A percentile compares a stretch with the other conserved stretches of the same genome.
These are phyloP conservation scores for Scrobipalpa costella DNA, from an alignment of 2,888 invertebrate species.

Conservation along the genomic window DNA sequence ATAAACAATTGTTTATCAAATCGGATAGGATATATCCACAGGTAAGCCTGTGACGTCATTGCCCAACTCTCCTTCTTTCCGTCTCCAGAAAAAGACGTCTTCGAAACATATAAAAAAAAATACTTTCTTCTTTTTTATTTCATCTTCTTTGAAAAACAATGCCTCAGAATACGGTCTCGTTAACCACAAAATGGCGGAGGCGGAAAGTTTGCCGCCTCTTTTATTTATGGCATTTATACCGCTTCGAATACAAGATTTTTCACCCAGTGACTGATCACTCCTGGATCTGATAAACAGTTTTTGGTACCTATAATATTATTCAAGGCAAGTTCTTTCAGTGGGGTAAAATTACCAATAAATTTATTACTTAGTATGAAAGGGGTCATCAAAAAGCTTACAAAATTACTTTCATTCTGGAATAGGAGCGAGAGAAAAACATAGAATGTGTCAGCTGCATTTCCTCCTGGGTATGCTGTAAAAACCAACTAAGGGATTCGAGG, in stretches of 20 bases:
- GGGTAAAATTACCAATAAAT: background rate
- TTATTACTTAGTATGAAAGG: too few species aligned
- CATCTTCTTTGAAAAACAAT: background rate
- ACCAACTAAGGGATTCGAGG: too few species aligned
- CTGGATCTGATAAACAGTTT: constrained; percentile 26
- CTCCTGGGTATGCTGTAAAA: too few species aligned
- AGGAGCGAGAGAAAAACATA: background rate
- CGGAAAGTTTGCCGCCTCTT: constrained; percentile 57
- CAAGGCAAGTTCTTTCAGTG: background rate
- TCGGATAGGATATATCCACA: too few species aligned
- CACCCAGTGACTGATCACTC: constrained; percentile 23
- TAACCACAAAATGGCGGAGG: constrained; percentile 47
- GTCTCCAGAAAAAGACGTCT: too few species aligned
- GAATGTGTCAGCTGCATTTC: too few species aligned
- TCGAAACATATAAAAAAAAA: too few species aligned
- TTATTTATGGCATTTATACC: constrained; percentile 66
- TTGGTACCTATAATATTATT: background rate
- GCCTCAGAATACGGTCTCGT: constrained; percentile 49
- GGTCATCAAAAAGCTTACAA: too few species aligned
- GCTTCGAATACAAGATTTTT: constrained; percentile 59
- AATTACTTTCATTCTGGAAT: background rate
- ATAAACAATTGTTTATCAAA: too few species aligned
- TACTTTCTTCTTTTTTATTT: background rate
- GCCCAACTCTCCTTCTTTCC: too few species aligned
- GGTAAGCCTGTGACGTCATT: too few species aligned